Base-by-base conservation (phyloP, 2,113 vertebrate species). In the Oophaga pumilio region DNA sequence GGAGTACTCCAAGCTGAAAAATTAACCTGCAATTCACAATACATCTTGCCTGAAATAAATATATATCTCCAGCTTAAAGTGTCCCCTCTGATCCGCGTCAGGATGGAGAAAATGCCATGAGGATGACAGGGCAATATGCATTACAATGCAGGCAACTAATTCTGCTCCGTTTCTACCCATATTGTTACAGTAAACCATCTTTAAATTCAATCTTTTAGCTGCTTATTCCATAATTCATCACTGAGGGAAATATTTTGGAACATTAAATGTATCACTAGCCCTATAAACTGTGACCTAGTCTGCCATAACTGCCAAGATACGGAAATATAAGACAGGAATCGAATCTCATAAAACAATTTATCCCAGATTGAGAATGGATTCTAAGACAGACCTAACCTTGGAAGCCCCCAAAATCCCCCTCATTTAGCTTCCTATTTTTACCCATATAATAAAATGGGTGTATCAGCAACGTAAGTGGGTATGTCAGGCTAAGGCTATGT, bases 31-130 rank as follows among this genome's bases (percentile, higher is more conserved):
- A 89, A 90, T 90, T 90, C 89, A 89, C 87, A 84, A 90, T 91
- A 88, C 91, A 91, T 91, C 76, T 93, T 88, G 90, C 91, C 90
- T 82, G 85, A 90, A 91, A 92, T 88, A 93, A 90, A 94, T 89
- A 91, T 92, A 92, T 92, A 95, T 92, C 93, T 87, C 89, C 85
- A 90, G 92, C 93, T 93, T 92, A 93, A 93, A 92, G 91, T 94
- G 93, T 91, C 92, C 92, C 82, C 33, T 76, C 71, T 76, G 69
- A 76, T 60, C 56, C 49, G 59, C 62, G 14, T 62, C 84, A n/a
- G 84, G 28, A 17, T 43, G 33, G 14, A 62, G n/a, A 6, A 33
- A 60, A 85, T 85, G 33, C 69, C 11, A n/a, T 24, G 60, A 28
- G 68, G 60, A 62, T 56, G 22, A 49, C 73, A 20, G 88, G 20